Evolutionary conservation across 2,113 vertebrate species (phyloP), one percentile per base, ranked within the genome.

Genomic region (Carlito syrichta): DNA sequence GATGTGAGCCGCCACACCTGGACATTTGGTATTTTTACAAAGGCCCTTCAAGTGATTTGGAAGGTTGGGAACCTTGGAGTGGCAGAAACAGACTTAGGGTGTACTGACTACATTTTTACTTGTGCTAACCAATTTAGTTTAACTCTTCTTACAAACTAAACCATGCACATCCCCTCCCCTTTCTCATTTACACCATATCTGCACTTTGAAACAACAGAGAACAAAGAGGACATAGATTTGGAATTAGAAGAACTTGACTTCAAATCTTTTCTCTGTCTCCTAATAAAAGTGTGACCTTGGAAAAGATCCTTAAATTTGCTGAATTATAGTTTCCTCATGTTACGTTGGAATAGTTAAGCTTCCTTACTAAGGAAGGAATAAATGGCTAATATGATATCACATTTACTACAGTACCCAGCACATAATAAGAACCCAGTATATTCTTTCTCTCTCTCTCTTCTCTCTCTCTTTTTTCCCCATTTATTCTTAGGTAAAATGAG

Each of bases 291-390:
- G 25, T 81, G 52, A 81, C 52, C 40, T 95, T 79, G 69, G 43
- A 32, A 45, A 96, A 83, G 22, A 66, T 83, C 77, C 43, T 91
- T 88, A 54, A 69, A 68, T 96, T 90, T 91, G 68, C 22, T 45
- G 35, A 45, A 88, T 85, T 94, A 89, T 69, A 45, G 54, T 56
- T 91, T 79, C 43, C 14, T 8, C 40, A 22, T 62, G 45, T 56
- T 78, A 78, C 87, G 23, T 69, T 60, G 79, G 10, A 52, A 40
- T 89, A 56, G 19, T 45, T 74, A 74, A 48, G 7, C 38, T 89
- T 85, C 73, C 52, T 91, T 86, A 58, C 25, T 25, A 45, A 50
- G n/a, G 40, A 14, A 84, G 76, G 43, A 32, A 91, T 50, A 96
- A 79, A 63, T 84, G 66, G 38, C 22, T 84, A 69, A 78, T 56